Conservation (phyloP, 2,797 vertebrate species). For the Catostomus latipinnis region DNA sequence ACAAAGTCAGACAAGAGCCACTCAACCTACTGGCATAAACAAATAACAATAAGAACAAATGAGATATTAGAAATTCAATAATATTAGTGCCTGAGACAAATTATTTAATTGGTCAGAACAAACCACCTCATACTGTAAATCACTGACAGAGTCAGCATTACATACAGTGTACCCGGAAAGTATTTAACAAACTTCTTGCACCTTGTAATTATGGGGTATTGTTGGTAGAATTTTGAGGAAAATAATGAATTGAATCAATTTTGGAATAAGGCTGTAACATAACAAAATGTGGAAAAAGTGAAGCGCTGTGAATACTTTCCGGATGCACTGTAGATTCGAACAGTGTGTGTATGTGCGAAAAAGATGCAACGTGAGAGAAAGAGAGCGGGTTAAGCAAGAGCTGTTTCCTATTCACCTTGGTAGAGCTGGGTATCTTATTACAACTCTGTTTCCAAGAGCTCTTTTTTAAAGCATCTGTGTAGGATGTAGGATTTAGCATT, state of each 20-base stretch:
- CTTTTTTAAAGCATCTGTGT: constrained; percentile 62
- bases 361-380: constrained; percentile 21
- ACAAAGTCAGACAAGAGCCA: constrained; percentile 25
- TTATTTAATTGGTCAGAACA: constrained; percentile 27
- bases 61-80: not conserved
- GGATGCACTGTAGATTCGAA: no score
- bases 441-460: constrained; percentile 66
- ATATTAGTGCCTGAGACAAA: not conserved
- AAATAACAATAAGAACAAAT: not conserved
- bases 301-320: no score
- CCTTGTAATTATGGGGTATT: no score
- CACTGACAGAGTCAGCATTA: not conserved
- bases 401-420: constrained; percentile 63
- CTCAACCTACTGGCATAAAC: not conserved
- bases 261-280: no score
- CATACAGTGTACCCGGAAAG: not conserved
- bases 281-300: no score
- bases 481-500: constrained; percentile 64
- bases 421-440: constrained; percentile 60
- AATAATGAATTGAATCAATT: no score
- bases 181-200: no score
- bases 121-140: not conserved
- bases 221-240: no score
- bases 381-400: constrained; percentile 43
- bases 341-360: not conserved